Percentiles rank a stretch among this genome's conserved stretches.
Conservation (phyloP, 1,140 invertebrate species). For the Sycophila sp. region DNA sequence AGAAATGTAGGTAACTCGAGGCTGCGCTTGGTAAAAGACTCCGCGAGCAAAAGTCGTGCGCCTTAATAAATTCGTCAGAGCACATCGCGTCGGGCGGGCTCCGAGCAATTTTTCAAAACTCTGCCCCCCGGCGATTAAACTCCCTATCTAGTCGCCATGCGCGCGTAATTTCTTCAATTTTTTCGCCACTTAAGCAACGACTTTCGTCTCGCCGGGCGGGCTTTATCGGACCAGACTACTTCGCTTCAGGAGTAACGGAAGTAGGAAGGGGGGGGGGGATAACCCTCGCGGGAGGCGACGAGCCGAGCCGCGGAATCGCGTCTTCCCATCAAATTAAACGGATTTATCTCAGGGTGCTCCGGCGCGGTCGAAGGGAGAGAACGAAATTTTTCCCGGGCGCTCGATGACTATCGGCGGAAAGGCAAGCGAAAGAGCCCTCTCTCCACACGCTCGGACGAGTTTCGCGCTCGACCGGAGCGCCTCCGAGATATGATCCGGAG, state of each 20-base stretch:
- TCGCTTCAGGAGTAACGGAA: not conserved
- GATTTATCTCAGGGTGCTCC: conserved; percentile 25
- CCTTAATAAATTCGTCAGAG: conserved; percentile 24
- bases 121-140: conserved; percentile 19
- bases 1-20: too few relatives aligned
- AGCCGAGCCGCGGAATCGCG: conserved; percentile 28
- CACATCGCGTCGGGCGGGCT: not conserved
- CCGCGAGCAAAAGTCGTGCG: not conserved
- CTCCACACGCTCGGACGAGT: not conserved
- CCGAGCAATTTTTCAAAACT: conserved; percentile 26
- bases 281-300: not conserved
- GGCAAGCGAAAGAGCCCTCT: not conserved
- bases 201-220: not conserved
- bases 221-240: not conserved
- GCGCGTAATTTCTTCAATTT: conserved; percentile 34
- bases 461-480: not conserved
- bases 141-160: conserved; percentile 1
- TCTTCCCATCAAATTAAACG: conserved; percentile 33
- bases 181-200: conserved; percentile 28
- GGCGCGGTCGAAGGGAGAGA: not conserved
- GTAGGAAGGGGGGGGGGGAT: not conserved
- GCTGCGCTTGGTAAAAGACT: too few relatives aligned
- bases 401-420: conserved; percentile 21
- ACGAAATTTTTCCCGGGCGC: conserved; percentile 20
- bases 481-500: conserved; percentile 3